A percentile compares a stretch with the other conserved stretches of the same genome.
Conservation (phyloP, 2,797 vertebrate species). For the Ataeniobius toweri region DNA sequence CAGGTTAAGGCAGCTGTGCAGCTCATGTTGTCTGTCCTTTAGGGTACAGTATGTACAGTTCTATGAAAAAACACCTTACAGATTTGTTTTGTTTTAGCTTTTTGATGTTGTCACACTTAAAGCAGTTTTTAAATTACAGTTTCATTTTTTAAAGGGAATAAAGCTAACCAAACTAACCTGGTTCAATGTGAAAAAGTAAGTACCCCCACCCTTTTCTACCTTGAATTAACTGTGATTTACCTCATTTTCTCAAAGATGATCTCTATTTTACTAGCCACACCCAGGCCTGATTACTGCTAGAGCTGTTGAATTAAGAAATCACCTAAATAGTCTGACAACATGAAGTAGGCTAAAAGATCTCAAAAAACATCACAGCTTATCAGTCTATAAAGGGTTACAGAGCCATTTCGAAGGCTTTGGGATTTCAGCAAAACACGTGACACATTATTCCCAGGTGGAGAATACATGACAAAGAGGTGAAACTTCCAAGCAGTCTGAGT, state of each 20-base stretch:
- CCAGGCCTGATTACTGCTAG: not conserved
- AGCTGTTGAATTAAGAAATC: not conserved
- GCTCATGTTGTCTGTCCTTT: constrained; percentile 43
- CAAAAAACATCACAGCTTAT: not conserved
- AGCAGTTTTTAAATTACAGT: too few species aligned
- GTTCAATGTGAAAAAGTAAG: not conserved
- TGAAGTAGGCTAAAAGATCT: not conserved
- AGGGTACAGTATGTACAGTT: constrained; percentile 18
- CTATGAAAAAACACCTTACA: not conserved
- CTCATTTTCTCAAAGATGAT: not conserved
- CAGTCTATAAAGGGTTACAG: not conserved
- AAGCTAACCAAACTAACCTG: not conserved
- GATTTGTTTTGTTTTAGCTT: not conserved
- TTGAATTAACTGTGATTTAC: not conserved
- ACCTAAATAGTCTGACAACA: not conserved
- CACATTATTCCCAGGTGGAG: too few species aligned
- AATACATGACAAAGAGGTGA: too few species aligned
- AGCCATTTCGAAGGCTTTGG: not conserved
- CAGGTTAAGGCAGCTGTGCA: constrained; percentile 74
- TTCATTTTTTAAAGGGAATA: too few species aligned
- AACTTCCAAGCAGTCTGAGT: too few species aligned
- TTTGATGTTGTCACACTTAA: not conserved
- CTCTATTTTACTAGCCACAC: not conserved
- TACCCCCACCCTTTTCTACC: not conserved
- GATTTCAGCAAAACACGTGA: too few species aligned